These are phyloP conservation scores for Elephantulus edwardii DNA, from an alignment of 2,113 vertebrate species.

Conservation along the genomic window DNA sequence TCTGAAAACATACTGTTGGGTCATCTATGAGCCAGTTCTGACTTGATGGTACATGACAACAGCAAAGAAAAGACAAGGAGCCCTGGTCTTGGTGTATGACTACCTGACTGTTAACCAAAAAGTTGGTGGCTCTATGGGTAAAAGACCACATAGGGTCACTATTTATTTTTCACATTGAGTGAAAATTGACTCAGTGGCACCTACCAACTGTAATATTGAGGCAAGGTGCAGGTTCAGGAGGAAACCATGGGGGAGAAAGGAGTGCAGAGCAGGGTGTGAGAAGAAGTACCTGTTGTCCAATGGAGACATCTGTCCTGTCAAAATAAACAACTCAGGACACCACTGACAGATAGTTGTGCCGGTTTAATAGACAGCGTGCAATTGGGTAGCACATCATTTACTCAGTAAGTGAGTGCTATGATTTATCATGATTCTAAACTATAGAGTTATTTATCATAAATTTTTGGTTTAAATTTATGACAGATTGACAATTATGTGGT, in stretches of 20 bases:
- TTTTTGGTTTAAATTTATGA: background rate
- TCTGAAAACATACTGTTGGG: too few relatives aligned
- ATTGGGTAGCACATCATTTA: background rate
- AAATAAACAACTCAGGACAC: background rate
- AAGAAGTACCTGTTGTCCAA: fast-evolving
- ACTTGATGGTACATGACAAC: too few relatives aligned
- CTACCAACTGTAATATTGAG: background rate
- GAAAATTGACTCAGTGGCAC: background rate
- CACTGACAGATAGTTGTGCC: background rate
- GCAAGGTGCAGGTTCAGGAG: background rate
- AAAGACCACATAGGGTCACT: background rate
- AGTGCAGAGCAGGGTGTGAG: fast-evolving
- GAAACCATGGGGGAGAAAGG: background rate
- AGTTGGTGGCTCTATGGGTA: background rate
- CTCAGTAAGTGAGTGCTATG: background rate
- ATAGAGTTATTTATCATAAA: background rate
- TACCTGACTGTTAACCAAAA: background rate
- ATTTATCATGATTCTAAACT: background rate
- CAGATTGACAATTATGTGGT: background rate
- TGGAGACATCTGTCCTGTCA: background rate
- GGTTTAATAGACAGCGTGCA: background rate
- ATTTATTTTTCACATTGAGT: too few relatives aligned
- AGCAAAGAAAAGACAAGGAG: background rate
- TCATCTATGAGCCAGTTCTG: too few relatives aligned
- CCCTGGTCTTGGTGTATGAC: background rate